phyloP scores from a whole-genome alignment of 1,140 invertebrate genomes.

The Magallana angulata region DNA sequence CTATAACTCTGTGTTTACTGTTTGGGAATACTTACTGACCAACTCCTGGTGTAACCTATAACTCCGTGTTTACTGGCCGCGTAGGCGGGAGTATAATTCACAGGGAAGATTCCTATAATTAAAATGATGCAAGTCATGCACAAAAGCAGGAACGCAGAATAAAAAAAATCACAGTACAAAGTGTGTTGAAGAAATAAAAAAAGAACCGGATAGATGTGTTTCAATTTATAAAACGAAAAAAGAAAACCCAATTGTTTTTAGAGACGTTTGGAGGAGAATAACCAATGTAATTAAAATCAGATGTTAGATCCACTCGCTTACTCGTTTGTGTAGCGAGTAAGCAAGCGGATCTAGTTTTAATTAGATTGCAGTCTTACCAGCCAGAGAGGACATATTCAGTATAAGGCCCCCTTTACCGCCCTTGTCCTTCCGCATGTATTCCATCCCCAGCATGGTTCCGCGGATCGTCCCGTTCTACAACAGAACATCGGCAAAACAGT shows the following conservation, averaged over 20 bases:
- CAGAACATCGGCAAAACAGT: neutral
- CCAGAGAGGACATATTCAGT: constrained; percentile 43
- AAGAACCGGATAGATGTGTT: too few species aligned
- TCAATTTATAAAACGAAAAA: neutral
- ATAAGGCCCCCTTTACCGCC: constrained; percentile 43
- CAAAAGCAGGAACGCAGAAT: constrained; percentile 71
- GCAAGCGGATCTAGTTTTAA: too few species aligned
- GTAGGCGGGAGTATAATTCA: constrained; percentile 87
- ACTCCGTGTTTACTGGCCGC: constrained; percentile 88
- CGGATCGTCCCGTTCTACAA: constrained; percentile 45
- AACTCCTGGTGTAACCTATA: constrained; percentile 85
- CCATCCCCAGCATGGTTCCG: constrained; percentile 34
- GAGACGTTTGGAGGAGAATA: constrained; percentile 76
- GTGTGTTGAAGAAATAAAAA: too few species aligned
- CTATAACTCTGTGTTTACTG: constrained; percentile 88
- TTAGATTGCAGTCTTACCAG: constrained; percentile 7
- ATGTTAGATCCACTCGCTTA: too few species aligned
- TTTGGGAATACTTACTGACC: neutral
- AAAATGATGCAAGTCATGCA: too few species aligned
- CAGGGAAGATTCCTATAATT: constrained; percentile 82
- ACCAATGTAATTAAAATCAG: too few species aligned
- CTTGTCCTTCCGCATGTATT: constrained; percentile 35
- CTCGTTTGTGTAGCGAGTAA: neutral
- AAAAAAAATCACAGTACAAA: too few species aligned
- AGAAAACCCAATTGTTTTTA: neutral